Conservation (phyloP, 2,888 invertebrate species). For the Eupithecia abbreviata region DNA sequence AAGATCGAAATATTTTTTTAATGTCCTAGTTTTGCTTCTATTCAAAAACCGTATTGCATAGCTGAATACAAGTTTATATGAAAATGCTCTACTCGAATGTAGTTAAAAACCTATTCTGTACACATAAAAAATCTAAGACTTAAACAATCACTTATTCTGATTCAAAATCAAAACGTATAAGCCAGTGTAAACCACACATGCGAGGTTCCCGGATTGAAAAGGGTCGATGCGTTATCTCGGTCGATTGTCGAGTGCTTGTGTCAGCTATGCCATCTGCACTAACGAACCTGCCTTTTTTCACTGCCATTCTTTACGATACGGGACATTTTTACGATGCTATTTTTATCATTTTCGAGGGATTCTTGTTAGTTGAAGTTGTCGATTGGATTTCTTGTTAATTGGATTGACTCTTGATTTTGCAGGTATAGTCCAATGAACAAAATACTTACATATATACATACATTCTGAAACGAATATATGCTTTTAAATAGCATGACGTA, state of each 20-base stretch:
- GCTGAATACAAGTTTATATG: too few relatives aligned
- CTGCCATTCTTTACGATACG: conserved; percentile 20
- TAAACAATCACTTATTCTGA: neutral
- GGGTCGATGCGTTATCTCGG: conserved; percentile 51
- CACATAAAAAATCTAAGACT: neutral
- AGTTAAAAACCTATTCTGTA: too few relatives aligned
- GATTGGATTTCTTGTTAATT: neutral
- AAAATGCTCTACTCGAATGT: too few relatives aligned
- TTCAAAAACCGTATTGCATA: too few relatives aligned
- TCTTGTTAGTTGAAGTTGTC: neutral
- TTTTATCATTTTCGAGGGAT: neutral
- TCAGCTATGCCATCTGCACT: conserved; percentile 69
- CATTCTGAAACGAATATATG: neutral
- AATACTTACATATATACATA: neutral
- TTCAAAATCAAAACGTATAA: neutral
- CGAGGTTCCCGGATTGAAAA: conserved; percentile 48
- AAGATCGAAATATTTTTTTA: too few relatives aligned
- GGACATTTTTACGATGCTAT: neutral
- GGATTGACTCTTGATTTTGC: neutral
- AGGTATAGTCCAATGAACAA: neutral
- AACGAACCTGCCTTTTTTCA: conserved; percentile 57
- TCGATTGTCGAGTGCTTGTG: conserved; percentile 56
- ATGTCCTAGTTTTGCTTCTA: too few relatives aligned
- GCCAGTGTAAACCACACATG: conserved; percentile 31
- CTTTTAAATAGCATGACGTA: too few relatives aligned